These are phyloP conservation scores for Camelus bactrianus DNA, from an alignment of 2,113 vertebrate genomes.

Conservation along the genomic window DNA sequence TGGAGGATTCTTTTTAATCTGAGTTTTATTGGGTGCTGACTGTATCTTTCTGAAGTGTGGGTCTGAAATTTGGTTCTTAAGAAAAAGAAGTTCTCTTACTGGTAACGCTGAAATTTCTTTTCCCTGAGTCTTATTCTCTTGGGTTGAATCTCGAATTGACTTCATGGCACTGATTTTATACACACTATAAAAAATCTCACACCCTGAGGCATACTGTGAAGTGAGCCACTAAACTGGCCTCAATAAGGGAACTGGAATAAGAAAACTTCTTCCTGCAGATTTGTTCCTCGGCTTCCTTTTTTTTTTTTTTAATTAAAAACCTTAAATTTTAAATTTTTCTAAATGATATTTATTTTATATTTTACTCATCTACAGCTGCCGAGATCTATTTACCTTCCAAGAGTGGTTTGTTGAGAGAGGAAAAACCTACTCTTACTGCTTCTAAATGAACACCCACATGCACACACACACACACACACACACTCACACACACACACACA, in stretches of 20 bases:
- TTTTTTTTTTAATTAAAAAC: not conserved
- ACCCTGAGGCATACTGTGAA: not conserved
- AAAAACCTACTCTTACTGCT: not conserved
- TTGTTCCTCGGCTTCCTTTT: not conserved
- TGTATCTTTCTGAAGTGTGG: slow-evolving; percentile 31
- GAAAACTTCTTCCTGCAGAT: not conserved
- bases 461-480: not conserved
- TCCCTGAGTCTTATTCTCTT: not conserved
- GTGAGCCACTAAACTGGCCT: not conserved
- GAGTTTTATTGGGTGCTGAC: slow-evolving; percentile 65
- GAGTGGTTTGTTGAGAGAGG: not conserved
- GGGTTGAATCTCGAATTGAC: slow-evolving; percentile 56
- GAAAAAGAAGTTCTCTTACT: not conserved
- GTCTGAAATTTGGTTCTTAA: slow-evolving; percentile 51
- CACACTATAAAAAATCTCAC: slow-evolving; percentile 62
- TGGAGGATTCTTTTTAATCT: slow-evolving; percentile 68
- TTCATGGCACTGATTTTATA: slow-evolving; percentile 67
- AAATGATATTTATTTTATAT: slow-evolving; percentile 19
- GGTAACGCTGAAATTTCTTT: not conserved
- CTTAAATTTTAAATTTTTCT: slow-evolving; percentile 56
- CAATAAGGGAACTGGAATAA: slow-evolving; percentile 8
- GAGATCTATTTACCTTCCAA: not conserved
- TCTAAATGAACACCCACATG: not conserved
- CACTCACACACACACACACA: no score
- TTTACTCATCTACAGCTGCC: slow-evolving; percentile 15